These are phyloP conservation scores for Drosophila trapezifrons DNA, from an alignment of 1,140 invertebrate species.

Conservation along the genomic window DNA sequence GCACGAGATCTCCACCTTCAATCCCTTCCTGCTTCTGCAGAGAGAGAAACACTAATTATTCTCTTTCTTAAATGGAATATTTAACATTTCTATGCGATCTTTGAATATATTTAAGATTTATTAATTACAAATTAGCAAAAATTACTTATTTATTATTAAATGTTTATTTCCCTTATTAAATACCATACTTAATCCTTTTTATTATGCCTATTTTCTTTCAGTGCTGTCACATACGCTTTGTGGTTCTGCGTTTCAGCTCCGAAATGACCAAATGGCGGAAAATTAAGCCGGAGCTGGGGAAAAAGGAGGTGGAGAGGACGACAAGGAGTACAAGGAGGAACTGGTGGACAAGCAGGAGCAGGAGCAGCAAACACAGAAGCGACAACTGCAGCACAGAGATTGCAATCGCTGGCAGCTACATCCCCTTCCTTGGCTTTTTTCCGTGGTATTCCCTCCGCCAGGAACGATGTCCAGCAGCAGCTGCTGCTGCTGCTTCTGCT, in stretches of 20 bases:
- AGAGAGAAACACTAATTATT: background rate
- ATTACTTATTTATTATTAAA: background rate
- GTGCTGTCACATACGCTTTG: constrained; percentile 60
- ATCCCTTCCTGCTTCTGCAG: constrained; percentile 20
- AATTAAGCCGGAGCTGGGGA: constrained; percentile 54
- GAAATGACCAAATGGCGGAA: constrained; percentile 80
- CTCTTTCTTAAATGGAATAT: no score
- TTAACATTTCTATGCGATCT: background rate
- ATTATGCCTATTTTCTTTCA: background rate
- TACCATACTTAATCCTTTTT: no score
- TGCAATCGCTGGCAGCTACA: constrained; percentile 69
- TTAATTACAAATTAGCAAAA: no score
- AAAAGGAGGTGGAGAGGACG: background rate
- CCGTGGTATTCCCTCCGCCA: constrained; percentile 22
- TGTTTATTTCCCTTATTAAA: background rate
- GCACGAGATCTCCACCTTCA: constrained; percentile 59
- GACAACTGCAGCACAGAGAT: constrained; percentile 58
- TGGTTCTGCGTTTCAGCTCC: constrained; percentile 32
- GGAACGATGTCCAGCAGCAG: constrained; percentile 52
- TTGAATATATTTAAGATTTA: no score
- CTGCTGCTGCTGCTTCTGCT: constrained; percentile 44
- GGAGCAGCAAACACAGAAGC: constrained; percentile 36
- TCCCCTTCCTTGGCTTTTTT: constrained; percentile 13
- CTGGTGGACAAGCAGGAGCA: constrained; percentile 16
- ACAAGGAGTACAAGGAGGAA: constrained; percentile 1